These are phyloP conservation scores for Sebastes elongatus DNA, from an alignment of 2,797 vertebrate genomes.

Conservation along the genomic window DNA sequence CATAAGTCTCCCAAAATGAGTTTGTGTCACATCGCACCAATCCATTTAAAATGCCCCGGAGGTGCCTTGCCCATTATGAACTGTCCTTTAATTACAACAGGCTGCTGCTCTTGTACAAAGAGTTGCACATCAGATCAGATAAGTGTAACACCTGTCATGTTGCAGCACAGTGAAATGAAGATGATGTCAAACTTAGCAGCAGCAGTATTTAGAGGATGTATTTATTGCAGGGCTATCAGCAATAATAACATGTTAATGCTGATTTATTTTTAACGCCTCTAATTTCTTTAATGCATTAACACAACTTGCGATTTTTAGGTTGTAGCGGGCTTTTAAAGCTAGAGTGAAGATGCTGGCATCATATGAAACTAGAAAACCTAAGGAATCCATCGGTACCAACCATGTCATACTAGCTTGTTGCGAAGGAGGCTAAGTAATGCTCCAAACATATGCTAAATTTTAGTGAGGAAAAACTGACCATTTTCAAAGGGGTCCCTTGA, in stretches of 20 bases:
- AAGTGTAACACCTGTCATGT: conserved; percentile 32
- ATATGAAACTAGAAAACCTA: too few relatives aligned
- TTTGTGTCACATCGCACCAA: conserved; percentile 15
- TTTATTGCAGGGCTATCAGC: background rate
- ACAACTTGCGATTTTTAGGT: too few relatives aligned
- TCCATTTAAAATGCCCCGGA: conserved; percentile 35
- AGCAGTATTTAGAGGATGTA: background rate
- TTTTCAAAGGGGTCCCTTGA: too few relatives aligned
- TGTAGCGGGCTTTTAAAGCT: too few relatives aligned
- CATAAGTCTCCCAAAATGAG: background rate
- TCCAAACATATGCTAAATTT: too few relatives aligned
- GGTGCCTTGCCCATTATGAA: conserved; percentile 29
- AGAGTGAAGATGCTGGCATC: too few relatives aligned
- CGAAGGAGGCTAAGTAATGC: rapidly evolving
- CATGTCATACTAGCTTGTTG: too few relatives aligned
- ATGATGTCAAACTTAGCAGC: conserved; percentile 8
- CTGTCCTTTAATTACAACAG: conserved; percentile 60
- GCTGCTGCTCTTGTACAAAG: conserved; percentile 29
- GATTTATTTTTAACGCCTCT: too few relatives aligned
- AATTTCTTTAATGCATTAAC: too few relatives aligned
- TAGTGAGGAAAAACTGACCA: too few relatives aligned
- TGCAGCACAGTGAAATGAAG: conserved; percentile 13
- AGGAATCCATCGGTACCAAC: too few relatives aligned
- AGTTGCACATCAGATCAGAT: conserved; percentile 25
- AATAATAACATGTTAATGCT: too few relatives aligned